Conservation (phyloP, 2,888 invertebrate species). For the Cheiracanthium punctorium region DNA sequence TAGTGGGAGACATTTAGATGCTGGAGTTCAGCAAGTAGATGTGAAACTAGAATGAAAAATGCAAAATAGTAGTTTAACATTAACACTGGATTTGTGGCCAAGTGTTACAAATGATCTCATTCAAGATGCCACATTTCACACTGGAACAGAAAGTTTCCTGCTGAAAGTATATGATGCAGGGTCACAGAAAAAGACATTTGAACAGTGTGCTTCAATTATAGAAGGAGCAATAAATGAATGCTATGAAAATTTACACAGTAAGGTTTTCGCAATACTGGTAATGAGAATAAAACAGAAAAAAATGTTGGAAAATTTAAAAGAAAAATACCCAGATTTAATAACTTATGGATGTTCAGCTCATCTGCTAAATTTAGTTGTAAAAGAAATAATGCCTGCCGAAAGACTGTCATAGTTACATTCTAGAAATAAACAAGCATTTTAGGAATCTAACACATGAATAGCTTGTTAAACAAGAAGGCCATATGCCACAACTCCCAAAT, state of each 20-base stretch:
- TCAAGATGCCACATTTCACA: no score
- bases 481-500: not conserved
- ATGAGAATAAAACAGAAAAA: not conserved
- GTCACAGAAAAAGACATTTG: no score
- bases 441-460: not conserved
- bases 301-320: not conserved
- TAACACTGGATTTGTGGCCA: no score
- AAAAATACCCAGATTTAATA: not conserved
- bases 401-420: not conserved
- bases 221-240: not conserved
- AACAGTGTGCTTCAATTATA: not conserved
- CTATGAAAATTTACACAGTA: not conserved
- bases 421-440: not conserved
- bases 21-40: no score
- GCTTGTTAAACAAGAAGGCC: not conserved
- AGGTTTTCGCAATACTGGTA: not conserved
- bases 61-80: no score
- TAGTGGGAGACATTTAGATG: no score
- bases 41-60: no score
- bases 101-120: no score
- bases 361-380: slow-evolving; percentile 2
- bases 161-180: no score
- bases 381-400: not conserved
- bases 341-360: slow-evolving; percentile 2
- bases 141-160: no score